phyloP scores from a whole-genome alignment of 2,888 invertebrate genomes.

The Emesis castigata region DNA sequence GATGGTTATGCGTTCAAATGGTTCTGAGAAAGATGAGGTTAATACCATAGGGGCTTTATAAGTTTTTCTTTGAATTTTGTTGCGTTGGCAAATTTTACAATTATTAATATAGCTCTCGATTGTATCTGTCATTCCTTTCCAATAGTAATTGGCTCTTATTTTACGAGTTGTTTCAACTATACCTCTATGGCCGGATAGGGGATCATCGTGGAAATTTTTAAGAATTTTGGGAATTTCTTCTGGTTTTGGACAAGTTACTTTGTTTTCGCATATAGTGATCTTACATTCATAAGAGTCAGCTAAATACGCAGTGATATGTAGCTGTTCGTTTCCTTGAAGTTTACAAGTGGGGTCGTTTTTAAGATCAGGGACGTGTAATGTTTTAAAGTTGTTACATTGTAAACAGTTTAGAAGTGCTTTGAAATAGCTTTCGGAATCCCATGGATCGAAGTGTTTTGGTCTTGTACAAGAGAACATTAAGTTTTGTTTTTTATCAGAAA shows the following conservation, averaged over 20 bases:
- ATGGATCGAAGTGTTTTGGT: constrained; percentile 63
- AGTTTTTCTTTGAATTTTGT: constrained; percentile 69
- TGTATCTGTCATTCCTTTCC: constrained; percentile 71
- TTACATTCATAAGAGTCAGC: constrained; percentile 66
- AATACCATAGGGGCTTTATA: constrained; percentile 72
- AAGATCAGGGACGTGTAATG: constrained; percentile 65
- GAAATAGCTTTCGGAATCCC: constrained; percentile 72
- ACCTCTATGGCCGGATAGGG: constrained; percentile 70
- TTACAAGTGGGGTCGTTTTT: constrained; percentile 60
- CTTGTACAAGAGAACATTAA: constrained; percentile 54
- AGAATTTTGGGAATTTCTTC: constrained; percentile 48
- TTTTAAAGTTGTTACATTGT: constrained; percentile 54
- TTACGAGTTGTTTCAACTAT: constrained; percentile 69
- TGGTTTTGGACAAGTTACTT: constrained; percentile 54
- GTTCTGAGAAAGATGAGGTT: constrained; percentile 70
- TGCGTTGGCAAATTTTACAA: constrained; percentile 68
- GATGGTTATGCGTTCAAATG: constrained; percentile 71
- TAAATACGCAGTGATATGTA: constrained; percentile 65
- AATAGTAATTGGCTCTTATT: constrained; percentile 69
- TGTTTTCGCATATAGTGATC: constrained; percentile 69
- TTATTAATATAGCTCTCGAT: constrained; percentile 69
- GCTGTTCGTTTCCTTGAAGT: constrained; percentile 63
- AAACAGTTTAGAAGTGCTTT: constrained; percentile 67
- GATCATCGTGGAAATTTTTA: constrained; percentile 69
- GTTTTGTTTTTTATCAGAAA: constrained; percentile 67